A percentile compares a stretch with the other conserved stretches of the same genome.
phyloP scores from a whole-genome alignment of 1,140 invertebrate species.

The Ganaspis sp. region DNA sequence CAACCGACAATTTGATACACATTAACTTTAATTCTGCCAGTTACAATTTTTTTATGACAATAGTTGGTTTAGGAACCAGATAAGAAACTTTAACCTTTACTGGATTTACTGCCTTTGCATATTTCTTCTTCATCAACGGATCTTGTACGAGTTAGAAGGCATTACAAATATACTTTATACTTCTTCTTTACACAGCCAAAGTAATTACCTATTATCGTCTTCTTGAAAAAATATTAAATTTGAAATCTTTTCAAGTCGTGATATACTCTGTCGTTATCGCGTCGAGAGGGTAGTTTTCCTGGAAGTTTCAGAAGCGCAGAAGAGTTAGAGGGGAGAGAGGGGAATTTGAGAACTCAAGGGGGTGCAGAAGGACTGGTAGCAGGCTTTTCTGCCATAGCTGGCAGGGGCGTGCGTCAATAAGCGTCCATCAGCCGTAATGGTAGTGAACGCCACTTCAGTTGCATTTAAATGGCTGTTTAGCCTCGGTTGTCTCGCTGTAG shows the following conservation, averaged over 20 bases:
- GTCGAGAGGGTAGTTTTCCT: background rate
- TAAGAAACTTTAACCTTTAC: too few species aligned
- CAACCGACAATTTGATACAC: too few species aligned
- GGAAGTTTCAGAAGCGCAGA: background rate
- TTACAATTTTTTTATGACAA: too few species aligned
- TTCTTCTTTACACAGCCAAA: slow-evolving; percentile 43
- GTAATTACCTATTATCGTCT: slow-evolving; percentile 48
- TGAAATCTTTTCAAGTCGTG: background rate
- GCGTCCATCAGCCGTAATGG: slow-evolving; percentile 77
- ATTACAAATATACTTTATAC: too few species aligned
- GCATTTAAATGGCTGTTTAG: slow-evolving; percentile 78
- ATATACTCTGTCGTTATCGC: background rate
- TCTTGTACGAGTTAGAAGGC: too few species aligned
- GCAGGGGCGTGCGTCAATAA: slow-evolving; percentile 75
- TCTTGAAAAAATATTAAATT: background rate
- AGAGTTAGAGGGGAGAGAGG: slow-evolving; percentile 33
- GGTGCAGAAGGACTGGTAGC: slow-evolving; percentile 58
- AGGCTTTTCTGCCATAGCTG: slow-evolving; percentile 60
- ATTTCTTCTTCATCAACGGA: too few species aligned
- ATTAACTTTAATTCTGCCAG: too few species aligned
- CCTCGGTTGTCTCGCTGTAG: slow-evolving; percentile 60
- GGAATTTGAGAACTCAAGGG: slow-evolving; percentile 56
- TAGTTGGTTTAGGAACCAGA: too few species aligned
- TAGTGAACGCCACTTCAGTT: slow-evolving; percentile 76
- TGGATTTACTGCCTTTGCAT: too few species aligned